These are phyloP conservation scores for Tanypteryx hageni DNA, from an alignment of 2,888 invertebrate genomes.

Conservation along the genomic window DNA sequence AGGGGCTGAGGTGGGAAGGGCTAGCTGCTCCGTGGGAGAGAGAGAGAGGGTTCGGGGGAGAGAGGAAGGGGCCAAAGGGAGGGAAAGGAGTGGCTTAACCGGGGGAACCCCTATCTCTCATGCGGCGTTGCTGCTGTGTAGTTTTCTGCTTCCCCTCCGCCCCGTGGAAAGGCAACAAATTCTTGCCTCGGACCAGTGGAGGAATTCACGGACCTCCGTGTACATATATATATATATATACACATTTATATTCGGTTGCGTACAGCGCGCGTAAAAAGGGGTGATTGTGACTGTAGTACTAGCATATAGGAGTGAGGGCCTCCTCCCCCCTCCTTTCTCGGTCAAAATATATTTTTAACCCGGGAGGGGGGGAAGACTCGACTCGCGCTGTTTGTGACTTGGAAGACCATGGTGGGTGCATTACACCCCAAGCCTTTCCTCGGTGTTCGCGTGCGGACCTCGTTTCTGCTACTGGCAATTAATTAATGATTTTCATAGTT, in stretches of 20 bases:
- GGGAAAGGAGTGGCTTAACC: slow-evolving; percentile 73
- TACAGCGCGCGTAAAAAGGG: background rate
- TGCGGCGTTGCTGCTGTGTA: background rate
- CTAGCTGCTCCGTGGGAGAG: slow-evolving; percentile 65
- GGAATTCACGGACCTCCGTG: slow-evolving; percentile 25
- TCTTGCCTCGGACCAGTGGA: slow-evolving; percentile 54
- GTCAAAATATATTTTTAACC: slow-evolving; percentile 32
- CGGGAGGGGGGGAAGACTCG: background rate
- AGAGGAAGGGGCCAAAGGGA: slow-evolving; percentile 70
- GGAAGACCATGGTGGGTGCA: background rate
- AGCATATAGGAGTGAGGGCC: background rate
- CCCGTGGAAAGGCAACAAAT: slow-evolving; percentile 35
- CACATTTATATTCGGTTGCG: background rate
- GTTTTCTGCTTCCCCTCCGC: slow-evolving; percentile 26
- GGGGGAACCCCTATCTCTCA: slow-evolving; percentile 74
- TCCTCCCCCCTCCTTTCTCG: background rate
- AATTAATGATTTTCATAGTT: too few species aligned
- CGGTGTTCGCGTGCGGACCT: too few species aligned
- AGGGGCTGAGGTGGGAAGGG: too few species aligned
- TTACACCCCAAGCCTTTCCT: background rate
- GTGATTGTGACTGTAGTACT: background rate
- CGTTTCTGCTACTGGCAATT: too few species aligned
- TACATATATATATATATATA: too few species aligned
- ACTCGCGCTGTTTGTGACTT: background rate
- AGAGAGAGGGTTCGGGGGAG: background rate